phyloP scores from a whole-genome alignment of 2,113 vertebrate species.

The Thamnaconus septentrionalis region DNA sequence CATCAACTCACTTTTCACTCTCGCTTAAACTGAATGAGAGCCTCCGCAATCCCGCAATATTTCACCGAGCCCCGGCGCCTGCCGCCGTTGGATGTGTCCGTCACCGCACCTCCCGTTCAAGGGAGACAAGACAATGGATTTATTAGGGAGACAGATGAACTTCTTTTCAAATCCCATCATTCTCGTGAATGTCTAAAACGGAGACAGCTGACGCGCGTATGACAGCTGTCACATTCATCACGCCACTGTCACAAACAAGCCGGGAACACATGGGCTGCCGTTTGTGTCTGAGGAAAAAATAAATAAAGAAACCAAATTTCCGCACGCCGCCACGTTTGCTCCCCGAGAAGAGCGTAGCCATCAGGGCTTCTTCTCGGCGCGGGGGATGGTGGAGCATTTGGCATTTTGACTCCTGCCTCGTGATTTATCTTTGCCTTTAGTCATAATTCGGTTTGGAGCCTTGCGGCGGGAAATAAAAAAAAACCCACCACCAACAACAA shows the following conservation, averaged over 20 bases:
- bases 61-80: slow-evolving; percentile 47
- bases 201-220: slow-evolving; percentile 67
- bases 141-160: slow-evolving; percentile 75
- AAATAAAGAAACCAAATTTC: too few relatives aligned
- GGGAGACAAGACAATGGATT: slow-evolving; percentile 73
- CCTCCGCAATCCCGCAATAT: slow-evolving; percentile 50
- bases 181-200: slow-evolving; percentile 61
- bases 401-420: slow-evolving; percentile 66
- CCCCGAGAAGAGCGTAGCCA: slow-evolving; percentile 57
- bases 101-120: slow-evolving; percentile 61
- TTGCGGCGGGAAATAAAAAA: slow-evolving; percentile 34
- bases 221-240: slow-evolving; percentile 74
- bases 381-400: slow-evolving; percentile 63
- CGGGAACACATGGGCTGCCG: slow-evolving; percentile 43
- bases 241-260: slow-evolving; percentile 62
- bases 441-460: slow-evolving; percentile 70
- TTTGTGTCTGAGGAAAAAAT: too few relatives aligned
- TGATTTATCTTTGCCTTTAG: slow-evolving; percentile 72
- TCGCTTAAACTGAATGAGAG: slow-evolving; percentile 71
- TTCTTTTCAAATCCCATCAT: slow-evolving; percentile 72
- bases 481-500: too few relatives aligned
- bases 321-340: too few relatives aligned
- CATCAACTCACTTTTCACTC: slow-evolving; percentile 76
- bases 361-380: slow-evolving; percentile 40
- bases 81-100: slow-evolving; percentile 67